phyloP scores from a whole-genome alignment of 2,113 vertebrate species.

The Proterorhinus semilunaris region DNA sequence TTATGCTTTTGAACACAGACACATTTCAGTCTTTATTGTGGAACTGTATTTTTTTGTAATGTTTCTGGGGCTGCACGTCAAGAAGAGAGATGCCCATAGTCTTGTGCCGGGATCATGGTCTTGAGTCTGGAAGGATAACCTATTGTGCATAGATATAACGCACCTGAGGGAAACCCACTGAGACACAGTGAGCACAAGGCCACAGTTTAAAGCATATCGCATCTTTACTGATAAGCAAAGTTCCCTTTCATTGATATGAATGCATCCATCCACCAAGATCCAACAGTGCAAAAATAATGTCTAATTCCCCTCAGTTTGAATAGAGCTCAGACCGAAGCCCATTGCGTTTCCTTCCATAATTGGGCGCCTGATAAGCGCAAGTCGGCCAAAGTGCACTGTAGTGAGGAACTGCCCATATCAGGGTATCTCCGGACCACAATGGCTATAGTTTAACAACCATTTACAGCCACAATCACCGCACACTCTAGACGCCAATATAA shows the following conservation, averaged over 20 bases:
- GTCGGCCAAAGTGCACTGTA: slow-evolving; percentile 43
- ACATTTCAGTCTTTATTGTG: too few species aligned
- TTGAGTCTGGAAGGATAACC: not conserved
- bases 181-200: not conserved
- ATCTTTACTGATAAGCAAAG: too few species aligned
- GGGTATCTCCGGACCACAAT: slow-evolving; percentile 66
- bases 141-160: not conserved
- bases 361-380: slow-evolving; percentile 50
- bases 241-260: not conserved
- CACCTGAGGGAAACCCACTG: not conserved
- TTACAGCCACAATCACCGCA: slow-evolving; percentile 59
- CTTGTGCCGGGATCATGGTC: too few species aligned
- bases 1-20: too few species aligned
- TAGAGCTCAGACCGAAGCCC: slow-evolving; percentile 30
- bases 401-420: slow-evolving; percentile 60
- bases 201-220: not conserved
- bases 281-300: not conserved
- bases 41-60: too few species aligned
- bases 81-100: too few species aligned
- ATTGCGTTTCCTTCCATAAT: slow-evolving; percentile 58
- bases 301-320: slow-evolving; percentile 22
- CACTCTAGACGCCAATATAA: slow-evolving; percentile 52
- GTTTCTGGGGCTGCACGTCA: too few species aligned
- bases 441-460: slow-evolving; percentile 59
- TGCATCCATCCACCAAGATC: not conserved